A percentile compares a stretch with the other conserved stretches of the same genome.
phyloP scores from a whole-genome alignment of 2,113 vertebrate genomes.

The Cricetomys ansorgei region DNA sequence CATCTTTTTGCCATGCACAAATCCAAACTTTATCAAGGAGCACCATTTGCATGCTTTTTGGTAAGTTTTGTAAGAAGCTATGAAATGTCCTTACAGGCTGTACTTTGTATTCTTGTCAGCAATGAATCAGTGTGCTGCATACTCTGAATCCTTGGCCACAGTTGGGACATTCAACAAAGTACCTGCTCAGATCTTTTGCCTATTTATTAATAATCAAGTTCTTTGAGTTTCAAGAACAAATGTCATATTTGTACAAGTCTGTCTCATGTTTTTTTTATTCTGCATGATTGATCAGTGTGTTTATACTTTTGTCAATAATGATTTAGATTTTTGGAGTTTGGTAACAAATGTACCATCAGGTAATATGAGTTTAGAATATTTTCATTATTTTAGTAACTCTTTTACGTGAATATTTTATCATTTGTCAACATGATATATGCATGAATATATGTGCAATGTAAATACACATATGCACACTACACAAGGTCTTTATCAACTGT shows the following conservation, averaged over 20 bases:
- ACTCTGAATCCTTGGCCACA: not conserved
- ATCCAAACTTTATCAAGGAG: not conserved
- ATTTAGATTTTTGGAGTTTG: not conserved
- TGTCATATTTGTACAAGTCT: not conserved
- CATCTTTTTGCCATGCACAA: not conserved
- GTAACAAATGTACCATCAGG: not conserved
- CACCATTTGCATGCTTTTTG: not conserved
- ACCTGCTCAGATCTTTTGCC: not conserved
- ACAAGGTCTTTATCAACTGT: not conserved
- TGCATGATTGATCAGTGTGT: not conserved
- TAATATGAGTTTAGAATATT: not conserved
- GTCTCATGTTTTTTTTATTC: not conserved
- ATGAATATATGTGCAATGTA: not conserved
- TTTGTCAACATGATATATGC: not conserved
- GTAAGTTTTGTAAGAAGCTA: not conserved
- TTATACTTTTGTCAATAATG: not conserved
- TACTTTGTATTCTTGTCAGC: not conserved
- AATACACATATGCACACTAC: not conserved
- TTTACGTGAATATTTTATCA: not conserved
- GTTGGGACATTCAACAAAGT: not conserved
- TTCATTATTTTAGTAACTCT: not conserved
- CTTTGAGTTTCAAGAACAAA: not conserved
- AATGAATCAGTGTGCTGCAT: not conserved
- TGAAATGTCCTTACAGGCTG: not conserved
- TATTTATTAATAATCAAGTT: not conserved